phyloP scores from a whole-genome alignment of 2,113 vertebrate genomes.

The Tamias sibiricus region DNA sequence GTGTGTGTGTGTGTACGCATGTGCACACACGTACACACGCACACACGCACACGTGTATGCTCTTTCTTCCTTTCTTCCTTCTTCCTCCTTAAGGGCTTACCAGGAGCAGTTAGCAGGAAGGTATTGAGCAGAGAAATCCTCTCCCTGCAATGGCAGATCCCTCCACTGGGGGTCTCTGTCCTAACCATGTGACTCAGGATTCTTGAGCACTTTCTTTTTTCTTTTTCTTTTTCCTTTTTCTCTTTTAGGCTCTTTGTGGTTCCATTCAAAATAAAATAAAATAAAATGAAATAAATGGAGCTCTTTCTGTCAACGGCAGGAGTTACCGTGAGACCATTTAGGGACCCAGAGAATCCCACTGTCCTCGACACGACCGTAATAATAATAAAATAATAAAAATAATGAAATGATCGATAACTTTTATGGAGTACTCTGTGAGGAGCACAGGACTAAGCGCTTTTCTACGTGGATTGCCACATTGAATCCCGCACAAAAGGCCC shows the following conservation, averaged over 20 bases:
- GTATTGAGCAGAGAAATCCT: background rate
- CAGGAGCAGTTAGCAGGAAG: background rate
- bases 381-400: slow-evolving; percentile 51
- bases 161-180: slow-evolving; percentile 71
- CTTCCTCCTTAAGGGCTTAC: background rate
- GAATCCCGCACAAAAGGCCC: background rate
- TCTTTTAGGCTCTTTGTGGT: background rate
- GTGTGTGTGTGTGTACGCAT: no score
- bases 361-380: background rate
- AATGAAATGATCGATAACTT: slow-evolving; percentile 57
- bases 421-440: background rate
- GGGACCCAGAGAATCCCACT: background rate
- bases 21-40: no score
- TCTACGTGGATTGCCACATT: background rate
- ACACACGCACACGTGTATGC: no score
- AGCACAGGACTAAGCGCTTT: background rate
- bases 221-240: background rate
- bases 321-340: background rate
- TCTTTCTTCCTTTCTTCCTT: rapidly evolving
- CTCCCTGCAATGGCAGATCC: background rate
- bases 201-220: background rate
- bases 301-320: background rate
- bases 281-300: background rate
- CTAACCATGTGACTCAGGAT: background rate
- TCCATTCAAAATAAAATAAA: slow-evolving; percentile 10